Evolutionary conservation across 2,797 vertebrate genomes (phyloP), one percentile per base, ranked within the genome.

Genomic region (Malurus leucopterus): DNA sequence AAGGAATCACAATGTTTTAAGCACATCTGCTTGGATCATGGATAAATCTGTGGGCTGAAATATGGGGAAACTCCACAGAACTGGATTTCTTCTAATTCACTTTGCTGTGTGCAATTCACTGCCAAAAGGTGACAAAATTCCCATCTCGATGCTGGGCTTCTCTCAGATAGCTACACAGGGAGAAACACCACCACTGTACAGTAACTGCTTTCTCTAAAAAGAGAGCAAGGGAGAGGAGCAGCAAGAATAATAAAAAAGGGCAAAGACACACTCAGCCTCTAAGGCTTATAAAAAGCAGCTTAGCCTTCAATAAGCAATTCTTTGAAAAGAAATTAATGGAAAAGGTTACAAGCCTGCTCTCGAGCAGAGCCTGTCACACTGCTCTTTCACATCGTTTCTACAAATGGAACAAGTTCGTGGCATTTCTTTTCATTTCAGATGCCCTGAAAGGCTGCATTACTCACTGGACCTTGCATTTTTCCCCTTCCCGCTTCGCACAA

Each of bases 241-340:
- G 63, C 57, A 86, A 82, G 51, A 84, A 82, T 61, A 86, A 91
- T 36, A 86, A 86, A 90, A 87, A 89, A 86, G 71, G 64, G 80
- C 90, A 93, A 89, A 92, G 71, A 58, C 54, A 86, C 30, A 29
- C 29, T 75, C 79, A 91, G 57, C 50, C 87, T 95, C 59, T 65
- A 61, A 78, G 36, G 87, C 86, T 93, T 91, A 89, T 80, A 86
- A 93, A 91, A 92, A 89, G 65, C 90, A 82, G 86, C 84, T 95
- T 89, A 95, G 86, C 41, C 57, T 84, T 90, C 85, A 81, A 92
- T 92, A 95, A 91, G 69, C 82, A 91, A 91, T 90, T 90, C 69
- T 92, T 94, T 93, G 93, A 89, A 89, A 90, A 89, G 22, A 93
- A 94, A 92, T 93, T 89, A 96, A 93, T 85, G 89, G 84, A 91